These are phyloP conservation scores for Linurgus olivaceus DNA, from an alignment of 2,797 vertebrate species.

Conservation along the genomic window DNA sequence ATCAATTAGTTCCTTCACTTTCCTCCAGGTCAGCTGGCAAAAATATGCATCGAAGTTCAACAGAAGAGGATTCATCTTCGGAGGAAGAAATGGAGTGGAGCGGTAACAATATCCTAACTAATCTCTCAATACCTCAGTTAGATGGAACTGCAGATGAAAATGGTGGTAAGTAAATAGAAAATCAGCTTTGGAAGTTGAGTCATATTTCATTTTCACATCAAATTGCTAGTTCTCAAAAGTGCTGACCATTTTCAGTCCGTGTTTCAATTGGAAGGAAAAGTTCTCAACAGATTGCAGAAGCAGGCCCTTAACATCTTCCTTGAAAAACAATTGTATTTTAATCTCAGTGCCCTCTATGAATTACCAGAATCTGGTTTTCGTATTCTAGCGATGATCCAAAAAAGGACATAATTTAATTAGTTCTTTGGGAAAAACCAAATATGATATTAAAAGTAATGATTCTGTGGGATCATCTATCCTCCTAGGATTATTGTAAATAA, in stretches of 20 bases:
- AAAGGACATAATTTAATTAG: neutral
- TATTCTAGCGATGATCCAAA: neutral
- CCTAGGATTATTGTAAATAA: neutral
- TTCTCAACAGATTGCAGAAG: neutral
- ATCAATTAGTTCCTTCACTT: constrained; percentile 11
- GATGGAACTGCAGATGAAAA: constrained; percentile 97
- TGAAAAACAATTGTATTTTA: neutral
- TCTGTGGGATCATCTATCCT: neutral
- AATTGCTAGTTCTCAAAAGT: neutral
- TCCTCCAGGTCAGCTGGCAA: constrained; percentile 70
- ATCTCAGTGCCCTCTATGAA: neutral
- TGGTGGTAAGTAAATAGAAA: constrained; percentile 83
- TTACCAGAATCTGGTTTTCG: neutral
- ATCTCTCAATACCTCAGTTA: constrained; percentile 94
- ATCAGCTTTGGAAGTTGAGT: neutral
- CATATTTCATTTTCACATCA: neutral
- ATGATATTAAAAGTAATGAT: neutral
- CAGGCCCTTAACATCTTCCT: neutral
- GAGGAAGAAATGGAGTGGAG: constrained; percentile 97
- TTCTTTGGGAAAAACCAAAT: neutral
- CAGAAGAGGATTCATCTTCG: constrained; percentile 88
- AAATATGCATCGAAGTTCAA: constrained; percentile 81
- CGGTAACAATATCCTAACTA: constrained; percentile 82
- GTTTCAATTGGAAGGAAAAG: neutral
- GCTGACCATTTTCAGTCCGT: neutral